phyloP scores from a whole-genome alignment of 2,113 vertebrate genomes.

The Rafetus swinhoei region DNA sequence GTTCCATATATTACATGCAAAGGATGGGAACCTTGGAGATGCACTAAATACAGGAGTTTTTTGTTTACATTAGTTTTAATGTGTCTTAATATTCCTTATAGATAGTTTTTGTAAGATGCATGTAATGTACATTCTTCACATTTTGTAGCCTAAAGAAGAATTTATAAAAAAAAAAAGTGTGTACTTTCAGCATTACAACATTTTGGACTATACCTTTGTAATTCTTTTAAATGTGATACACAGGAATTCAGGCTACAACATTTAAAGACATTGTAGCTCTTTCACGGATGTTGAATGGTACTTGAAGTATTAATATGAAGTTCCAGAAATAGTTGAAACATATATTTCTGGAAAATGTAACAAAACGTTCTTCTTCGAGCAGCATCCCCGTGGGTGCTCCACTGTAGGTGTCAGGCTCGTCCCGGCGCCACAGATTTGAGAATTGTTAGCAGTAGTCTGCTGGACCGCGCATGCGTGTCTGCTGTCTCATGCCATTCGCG shows the following conservation, averaged over 20 bases:
- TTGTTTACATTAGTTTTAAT: not conserved
- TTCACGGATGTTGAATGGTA: not conserved
- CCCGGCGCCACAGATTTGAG: no score
- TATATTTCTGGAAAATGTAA: not conserved
- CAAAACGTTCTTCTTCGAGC: not conserved
- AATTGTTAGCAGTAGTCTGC: no score
- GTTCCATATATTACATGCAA: not conserved
- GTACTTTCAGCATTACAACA: not conserved
- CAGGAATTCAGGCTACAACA: not conserved
- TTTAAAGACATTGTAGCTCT: not conserved
- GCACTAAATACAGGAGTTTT: fast-evolving
- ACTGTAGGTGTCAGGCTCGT: no score
- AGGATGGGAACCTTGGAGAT: fast-evolving
- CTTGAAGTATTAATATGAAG: not conserved
- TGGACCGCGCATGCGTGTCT: no score
- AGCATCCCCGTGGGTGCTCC: no score
- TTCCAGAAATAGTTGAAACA: not conserved
- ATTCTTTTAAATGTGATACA: not conserved
- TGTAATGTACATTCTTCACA: not conserved
- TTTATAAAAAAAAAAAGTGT: not conserved
- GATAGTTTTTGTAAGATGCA: not conserved
- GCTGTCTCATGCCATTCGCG: no score
- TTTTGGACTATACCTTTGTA: not conserved
- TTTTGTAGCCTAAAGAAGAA: not conserved
- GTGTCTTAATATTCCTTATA: not conserved